These are phyloP conservation scores for Acleris literana DNA, from an alignment of 2,888 invertebrate species.

Conservation along the genomic window DNA sequence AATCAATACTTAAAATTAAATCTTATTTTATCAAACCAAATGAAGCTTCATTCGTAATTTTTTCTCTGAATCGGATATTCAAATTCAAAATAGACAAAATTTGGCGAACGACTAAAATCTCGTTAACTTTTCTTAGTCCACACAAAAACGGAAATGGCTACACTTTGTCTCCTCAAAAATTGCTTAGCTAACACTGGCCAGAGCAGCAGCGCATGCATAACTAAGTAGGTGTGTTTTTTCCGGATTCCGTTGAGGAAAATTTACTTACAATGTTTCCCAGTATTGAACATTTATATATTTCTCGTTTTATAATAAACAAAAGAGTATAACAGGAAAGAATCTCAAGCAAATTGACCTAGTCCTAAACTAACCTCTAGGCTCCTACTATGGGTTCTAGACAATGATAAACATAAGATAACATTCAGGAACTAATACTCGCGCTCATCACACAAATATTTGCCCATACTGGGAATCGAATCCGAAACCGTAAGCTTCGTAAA, in stretches of 20 bases:
- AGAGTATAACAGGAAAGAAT: too few relatives aligned
- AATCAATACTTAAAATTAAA: too few relatives aligned
- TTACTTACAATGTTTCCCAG: not conserved
- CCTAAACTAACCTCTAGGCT: too few relatives aligned
- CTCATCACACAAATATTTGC: too few relatives aligned
- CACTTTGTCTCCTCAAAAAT: constrained; percentile 5
- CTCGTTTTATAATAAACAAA: too few relatives aligned
- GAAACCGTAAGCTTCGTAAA: too few relatives aligned
- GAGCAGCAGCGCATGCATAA: not conserved
- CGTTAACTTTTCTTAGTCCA: not conserved
- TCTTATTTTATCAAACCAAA: not conserved
- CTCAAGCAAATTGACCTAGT: too few relatives aligned
- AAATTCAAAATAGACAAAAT: constrained; percentile 2
- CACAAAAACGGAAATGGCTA: not conserved
- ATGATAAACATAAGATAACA: too few relatives aligned
- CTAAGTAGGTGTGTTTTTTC: not conserved
- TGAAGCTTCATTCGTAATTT: not conserved
- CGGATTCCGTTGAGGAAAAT: not conserved
- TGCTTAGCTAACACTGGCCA: not conserved
- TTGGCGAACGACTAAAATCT: not conserved
- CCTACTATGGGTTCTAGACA: too few relatives aligned
- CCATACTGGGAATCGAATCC: too few relatives aligned
- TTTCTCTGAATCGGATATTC: not conserved
- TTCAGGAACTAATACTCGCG: too few relatives aligned
- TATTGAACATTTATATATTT: too few relatives aligned